Evolutionary conservation across 2,888 invertebrate species (phyloP).

Genomic region (Zonitis immaculata): DNA sequence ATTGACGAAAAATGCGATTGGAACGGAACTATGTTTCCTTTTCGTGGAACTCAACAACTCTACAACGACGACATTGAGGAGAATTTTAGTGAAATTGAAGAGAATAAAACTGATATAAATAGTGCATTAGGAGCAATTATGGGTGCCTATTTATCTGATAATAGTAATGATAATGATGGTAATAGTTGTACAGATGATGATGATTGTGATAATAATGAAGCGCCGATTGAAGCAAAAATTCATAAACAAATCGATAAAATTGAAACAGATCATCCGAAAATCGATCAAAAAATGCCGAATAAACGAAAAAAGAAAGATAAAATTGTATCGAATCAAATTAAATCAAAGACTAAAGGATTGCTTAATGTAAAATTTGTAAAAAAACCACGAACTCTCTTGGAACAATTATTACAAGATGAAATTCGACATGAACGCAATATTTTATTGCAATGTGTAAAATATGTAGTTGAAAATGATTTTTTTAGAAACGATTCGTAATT

Average conservation of each 20-base stretch:
- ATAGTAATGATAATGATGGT: constrained; percentile 33
- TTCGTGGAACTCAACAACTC: constrained; percentile 40
- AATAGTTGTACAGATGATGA: not conserved
- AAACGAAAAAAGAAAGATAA: constrained; percentile 15
- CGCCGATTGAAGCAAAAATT: constrained; percentile 52
- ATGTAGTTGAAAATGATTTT: constrained; percentile 71
- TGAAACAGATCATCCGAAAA: constrained; percentile 10
- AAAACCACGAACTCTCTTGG: constrained; percentile 57
- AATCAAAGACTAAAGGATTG: constrained; percentile 10
- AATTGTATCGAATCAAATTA: constrained; percentile 14
- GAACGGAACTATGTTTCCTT: constrained; percentile 45
- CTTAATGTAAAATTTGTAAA: constrained; percentile 28
- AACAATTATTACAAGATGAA: constrained; percentile 69
- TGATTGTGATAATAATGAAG: constrained; percentile 44
- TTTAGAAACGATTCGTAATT: not conserved
- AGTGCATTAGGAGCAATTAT: constrained; percentile 56
- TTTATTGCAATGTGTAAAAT: constrained; percentile 79
- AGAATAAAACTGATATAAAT: constrained; percentile 43
- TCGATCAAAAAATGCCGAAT: constrained; percentile 1
- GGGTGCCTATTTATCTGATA: constrained; percentile 56
- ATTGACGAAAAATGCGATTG: constrained; percentile 44
- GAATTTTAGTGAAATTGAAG: constrained; percentile 42
- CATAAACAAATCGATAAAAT: constrained; percentile 26
- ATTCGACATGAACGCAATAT: constrained; percentile 83
- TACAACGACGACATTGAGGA: constrained; percentile 24